phyloP scores from a whole-genome alignment of 2,797 vertebrate species.

The Takifugu ocellatus region DNA sequence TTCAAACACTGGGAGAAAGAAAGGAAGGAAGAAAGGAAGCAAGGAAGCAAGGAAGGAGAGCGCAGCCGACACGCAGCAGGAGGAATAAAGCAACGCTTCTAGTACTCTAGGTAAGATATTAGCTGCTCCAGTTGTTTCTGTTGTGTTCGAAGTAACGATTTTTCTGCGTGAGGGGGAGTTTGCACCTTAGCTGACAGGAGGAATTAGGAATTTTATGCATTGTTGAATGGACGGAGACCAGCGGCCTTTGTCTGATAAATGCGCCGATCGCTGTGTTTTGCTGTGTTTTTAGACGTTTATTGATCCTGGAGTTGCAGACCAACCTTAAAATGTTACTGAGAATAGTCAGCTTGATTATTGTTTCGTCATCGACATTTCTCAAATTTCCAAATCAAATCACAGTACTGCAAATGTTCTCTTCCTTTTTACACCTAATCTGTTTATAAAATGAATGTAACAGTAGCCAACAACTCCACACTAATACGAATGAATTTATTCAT shows the following conservation, averaged over 20 bases:
- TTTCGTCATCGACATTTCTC: no score
- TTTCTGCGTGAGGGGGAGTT: not conserved
- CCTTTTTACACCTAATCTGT: not conserved
- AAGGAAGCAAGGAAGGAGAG: slow-evolving; percentile 27
- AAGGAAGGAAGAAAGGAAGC: not conserved
- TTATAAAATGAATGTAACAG: no score
- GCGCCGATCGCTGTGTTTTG: no score
- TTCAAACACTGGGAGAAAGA: slow-evolving; percentile 72
- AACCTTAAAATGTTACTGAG: no score
- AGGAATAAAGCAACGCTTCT: not conserved
- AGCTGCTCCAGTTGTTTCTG: not conserved
- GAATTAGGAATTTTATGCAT: no score
- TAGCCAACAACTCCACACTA: no score
- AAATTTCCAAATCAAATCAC: no score
- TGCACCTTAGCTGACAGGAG: not conserved
- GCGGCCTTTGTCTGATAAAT: not conserved
- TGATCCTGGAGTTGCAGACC: no score
- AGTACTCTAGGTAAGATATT: not conserved
- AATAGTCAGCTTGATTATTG: no score
- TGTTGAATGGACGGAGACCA: not conserved
- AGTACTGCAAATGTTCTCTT: not conserved
- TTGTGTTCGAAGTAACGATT: not conserved
- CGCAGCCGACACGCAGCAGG: not conserved
- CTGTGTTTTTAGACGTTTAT: no score
- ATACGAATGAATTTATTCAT: no score